A percentile compares a stretch with the other conserved stretches of the same genome.
Evolutionary conservation across 1,140 invertebrate genomes (phyloP).

Genomic region (Palaemon carinicauda): DNA sequence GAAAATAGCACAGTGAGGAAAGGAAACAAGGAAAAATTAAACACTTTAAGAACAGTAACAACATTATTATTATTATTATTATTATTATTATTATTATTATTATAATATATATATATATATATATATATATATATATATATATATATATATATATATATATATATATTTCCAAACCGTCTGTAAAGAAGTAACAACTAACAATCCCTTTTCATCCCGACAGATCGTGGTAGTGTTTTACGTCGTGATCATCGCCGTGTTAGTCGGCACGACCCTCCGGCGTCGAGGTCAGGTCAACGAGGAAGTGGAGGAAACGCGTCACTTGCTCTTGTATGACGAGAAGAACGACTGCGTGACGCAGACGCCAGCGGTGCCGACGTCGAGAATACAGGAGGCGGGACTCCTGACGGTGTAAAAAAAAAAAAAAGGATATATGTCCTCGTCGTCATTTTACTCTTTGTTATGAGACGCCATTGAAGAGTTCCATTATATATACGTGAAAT

Average conservation of each 20-base stretch:
- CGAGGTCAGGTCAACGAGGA: conserved; percentile 41
- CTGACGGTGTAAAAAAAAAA: conserved; percentile 45
- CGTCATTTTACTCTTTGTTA: no score
- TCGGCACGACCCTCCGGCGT: conserved; percentile 54
- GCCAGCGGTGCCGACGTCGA: conserved; percentile 47
- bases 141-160: no score
- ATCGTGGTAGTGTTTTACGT: conserved; percentile 59
- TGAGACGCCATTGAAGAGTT: no score
- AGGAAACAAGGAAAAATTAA: no score
- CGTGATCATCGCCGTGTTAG: conserved; percentile 55
- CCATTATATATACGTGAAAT: no score
- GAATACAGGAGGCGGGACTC: conserved; percentile 57
- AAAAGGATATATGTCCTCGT: no score
- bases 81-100: no score
- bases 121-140: not conserved
- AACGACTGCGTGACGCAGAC: conserved; percentile 44
- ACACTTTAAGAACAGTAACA: no score
- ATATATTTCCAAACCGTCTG: no score
- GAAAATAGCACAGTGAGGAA: no score
- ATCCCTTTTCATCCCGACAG: conserved; percentile 1
- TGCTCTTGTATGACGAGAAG: conserved; percentile 53
- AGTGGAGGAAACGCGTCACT: conserved; percentile 45
- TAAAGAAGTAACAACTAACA: not conserved
- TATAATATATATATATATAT: not conserved
- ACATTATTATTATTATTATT: no score